These are phyloP conservation scores for Atlantisia rogersi DNA, from an alignment of 2,113 vertebrate species.

Conservation along the genomic window DNA sequence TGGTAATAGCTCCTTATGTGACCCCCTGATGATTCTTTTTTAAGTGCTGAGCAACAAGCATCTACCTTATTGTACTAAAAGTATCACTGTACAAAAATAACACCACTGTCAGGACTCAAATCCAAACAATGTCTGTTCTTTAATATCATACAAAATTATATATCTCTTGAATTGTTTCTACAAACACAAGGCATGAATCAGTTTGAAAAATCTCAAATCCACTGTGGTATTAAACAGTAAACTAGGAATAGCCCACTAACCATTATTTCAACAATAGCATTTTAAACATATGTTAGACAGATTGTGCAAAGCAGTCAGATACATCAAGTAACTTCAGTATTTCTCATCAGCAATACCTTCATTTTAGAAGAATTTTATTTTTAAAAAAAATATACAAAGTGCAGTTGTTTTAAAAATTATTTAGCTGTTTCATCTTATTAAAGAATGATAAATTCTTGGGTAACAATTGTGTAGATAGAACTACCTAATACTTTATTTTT, in stretches of 20 bases:
- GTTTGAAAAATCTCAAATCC: not conserved
- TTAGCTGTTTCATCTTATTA: not conserved
- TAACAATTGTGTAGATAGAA: not conserved
- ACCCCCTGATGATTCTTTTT: not conserved
- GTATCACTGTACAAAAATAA: not conserved
- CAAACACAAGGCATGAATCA: not conserved
- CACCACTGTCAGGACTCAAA: not conserved
- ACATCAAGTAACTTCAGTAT: not conserved
- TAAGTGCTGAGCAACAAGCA: not conserved
- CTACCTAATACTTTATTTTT: not conserved
- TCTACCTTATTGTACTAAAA: not conserved
- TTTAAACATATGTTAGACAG: not conserved
- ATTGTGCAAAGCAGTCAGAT: not conserved
- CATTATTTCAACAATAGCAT: not conserved
- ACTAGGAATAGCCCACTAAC: not conserved
- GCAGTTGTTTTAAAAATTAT: not conserved
- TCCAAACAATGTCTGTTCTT: not conserved
- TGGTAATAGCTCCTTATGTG: not conserved
- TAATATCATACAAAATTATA: not conserved
- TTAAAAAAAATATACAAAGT: not conserved
- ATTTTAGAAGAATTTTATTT: not conserved
- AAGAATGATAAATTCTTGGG: accelerated
- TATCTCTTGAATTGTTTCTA: not conserved
- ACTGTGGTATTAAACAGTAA: not conserved
- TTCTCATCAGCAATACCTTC: not conserved